Conservation (phyloP, 1,140 invertebrate species). For the Oncopodura yosiiana region DNA sequence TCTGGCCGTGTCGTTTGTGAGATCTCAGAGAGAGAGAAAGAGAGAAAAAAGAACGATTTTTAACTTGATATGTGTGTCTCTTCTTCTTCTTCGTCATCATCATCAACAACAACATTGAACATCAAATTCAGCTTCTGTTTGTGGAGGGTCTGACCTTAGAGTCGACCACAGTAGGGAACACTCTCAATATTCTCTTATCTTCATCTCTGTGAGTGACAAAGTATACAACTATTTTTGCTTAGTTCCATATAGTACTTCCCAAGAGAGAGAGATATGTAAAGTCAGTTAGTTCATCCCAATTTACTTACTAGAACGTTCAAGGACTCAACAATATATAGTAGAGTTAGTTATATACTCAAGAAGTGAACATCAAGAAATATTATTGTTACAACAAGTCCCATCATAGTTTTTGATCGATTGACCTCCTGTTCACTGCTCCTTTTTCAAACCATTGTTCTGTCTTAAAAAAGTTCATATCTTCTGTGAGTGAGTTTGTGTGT, state of each 20-base stretch:
- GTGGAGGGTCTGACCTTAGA: constrained; percentile 28
- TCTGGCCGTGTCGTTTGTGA: constrained; percentile 21
- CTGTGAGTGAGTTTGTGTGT: constrained; percentile 21
- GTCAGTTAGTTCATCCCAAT: constrained; percentile 14
- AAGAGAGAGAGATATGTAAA: too few relatives aligned
- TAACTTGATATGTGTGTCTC: background rate
- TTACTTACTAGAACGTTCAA: constrained; percentile 20
- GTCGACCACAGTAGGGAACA: constrained; percentile 23
- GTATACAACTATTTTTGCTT: too few relatives aligned
- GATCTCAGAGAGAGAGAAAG: too few relatives aligned
- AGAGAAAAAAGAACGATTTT: too few relatives aligned
- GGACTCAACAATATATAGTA: constrained; percentile 9
- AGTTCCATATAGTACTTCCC: too few relatives aligned
- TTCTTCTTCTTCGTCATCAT: constrained; percentile 1
- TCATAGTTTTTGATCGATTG: constrained; percentile 27
- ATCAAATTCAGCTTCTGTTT: constrained; percentile 18
- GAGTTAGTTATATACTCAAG: background rate
- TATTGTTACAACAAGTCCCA: too few relatives aligned
- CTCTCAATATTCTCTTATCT: constrained; percentile 21
- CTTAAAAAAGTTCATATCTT: constrained; percentile 1
- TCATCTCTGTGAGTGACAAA: too few relatives aligned
- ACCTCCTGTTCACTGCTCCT: constrained; percentile 22
- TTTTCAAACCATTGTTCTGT: too few relatives aligned
- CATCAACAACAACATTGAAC: too few relatives aligned
- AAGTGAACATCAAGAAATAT: too few relatives aligned